Conservation (phyloP, 2,113 vertebrate genomes). For the Pelecanus crispus region DNA sequence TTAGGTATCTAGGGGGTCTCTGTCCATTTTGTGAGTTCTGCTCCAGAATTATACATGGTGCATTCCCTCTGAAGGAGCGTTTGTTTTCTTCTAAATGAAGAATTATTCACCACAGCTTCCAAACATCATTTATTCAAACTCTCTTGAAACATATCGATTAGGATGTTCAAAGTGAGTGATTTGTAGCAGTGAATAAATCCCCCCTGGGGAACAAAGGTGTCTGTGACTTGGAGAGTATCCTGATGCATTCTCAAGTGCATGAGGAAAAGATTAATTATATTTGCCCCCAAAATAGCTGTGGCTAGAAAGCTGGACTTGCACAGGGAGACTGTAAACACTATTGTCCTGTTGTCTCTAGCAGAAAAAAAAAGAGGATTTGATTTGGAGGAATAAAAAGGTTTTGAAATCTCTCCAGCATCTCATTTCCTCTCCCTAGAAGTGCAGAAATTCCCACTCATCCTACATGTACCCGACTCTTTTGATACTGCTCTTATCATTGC, state of each 20-base stretch:
- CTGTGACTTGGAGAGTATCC: background rate
- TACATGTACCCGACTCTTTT: background rate
- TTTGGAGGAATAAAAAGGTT: background rate
- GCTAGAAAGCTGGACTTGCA: background rate
- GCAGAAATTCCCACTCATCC: background rate
- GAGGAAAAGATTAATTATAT: conserved; percentile 16
- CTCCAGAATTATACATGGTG: background rate
- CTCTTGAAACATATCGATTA: conserved; percentile 3
- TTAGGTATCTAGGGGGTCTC: background rate
- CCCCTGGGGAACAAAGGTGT: background rate
- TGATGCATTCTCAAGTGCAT: background rate
- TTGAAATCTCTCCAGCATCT: background rate
- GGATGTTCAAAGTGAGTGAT: conserved; percentile 6
- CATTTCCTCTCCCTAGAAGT: background rate
- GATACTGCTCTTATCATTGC: background rate
- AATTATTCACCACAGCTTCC: background rate
- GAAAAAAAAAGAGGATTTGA: background rate
- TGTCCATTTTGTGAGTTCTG: background rate
- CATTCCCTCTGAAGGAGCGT: background rate
- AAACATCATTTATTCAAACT: conserved; percentile 8
- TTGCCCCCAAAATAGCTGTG: background rate
- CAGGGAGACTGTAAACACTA: background rate
- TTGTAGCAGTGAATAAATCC: background rate
- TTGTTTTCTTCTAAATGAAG: background rate
- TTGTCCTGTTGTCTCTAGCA: background rate